Evolutionary conservation across 2,797 vertebrate species (phyloP), one percentile per base, ranked within the genome.

Genomic region (Squalus acanthias): DNA sequence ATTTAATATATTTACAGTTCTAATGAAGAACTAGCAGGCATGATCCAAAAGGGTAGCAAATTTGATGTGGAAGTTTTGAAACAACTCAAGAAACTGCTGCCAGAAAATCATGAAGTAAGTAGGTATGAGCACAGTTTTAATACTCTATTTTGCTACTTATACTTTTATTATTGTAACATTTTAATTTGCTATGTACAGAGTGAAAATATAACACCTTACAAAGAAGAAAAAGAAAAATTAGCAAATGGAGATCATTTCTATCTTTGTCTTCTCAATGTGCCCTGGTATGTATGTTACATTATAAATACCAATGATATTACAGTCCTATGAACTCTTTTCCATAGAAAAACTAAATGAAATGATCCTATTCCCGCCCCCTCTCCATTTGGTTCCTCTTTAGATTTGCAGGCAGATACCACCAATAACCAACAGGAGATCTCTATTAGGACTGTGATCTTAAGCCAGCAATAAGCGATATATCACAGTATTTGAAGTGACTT

Each of bases 171-270:
- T 50, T 50, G 82, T 50, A 50, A 85, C 39, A 85, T 85, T 85
- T 85, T 50, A 85, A 85, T 85, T 50, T 85, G 39, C 89, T 63
- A 92, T 20, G 5, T 29, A 65, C 97, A 99, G 99, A 98, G 98
- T 60, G 99, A 99, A 97, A 99, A 99, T 97, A 97, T 99, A 97
- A 99, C 99, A 96, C 97, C 98, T 1, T 99, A 98, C 97, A 98
- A 98, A 96, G 99, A 99, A 97, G 99, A 99, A 7, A 98, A 96
- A 94, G 97, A 98, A 96, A 99, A 98, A 97, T 97, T 99, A 97
- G 98, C 98, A 88, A 99, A 98, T 0, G 98, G 99, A 0, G 99
- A 99, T 96, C 98, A 98, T 96, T 99, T 99, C 98, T 99, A 99
- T 97, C 97, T 98, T 79, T 97, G 98, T 0, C 98, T 99, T 26